Evolutionary conservation across 1,140 invertebrate genomes (phyloP).

Genomic region (Subanguina moxae): DNA sequence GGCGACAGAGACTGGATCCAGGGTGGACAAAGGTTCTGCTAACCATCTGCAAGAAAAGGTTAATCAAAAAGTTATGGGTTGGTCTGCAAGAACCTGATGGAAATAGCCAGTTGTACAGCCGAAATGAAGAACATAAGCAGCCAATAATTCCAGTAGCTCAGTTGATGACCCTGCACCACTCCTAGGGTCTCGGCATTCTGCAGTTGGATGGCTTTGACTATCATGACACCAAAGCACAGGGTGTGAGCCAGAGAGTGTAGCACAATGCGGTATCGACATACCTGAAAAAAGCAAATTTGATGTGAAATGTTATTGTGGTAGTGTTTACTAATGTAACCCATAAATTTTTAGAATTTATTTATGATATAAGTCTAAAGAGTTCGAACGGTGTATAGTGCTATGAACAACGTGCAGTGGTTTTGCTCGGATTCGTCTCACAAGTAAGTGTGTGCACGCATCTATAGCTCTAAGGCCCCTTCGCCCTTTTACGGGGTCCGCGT

Average conservation of each 20-base stretch:
- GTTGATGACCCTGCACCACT: constrained; percentile 25
- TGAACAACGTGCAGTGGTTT: too few species aligned
- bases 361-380: too few species aligned
- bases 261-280: constrained; percentile 45
- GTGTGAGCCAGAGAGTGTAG: constrained; percentile 47
- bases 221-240: constrained; percentile 56
- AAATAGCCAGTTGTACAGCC: constrained; percentile 52
- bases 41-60: constrained; percentile 9
- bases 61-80: neutral
- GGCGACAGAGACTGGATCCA: neutral
- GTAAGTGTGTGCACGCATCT: too few species aligned
- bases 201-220: constrained; percentile 55
- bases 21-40: neutral
- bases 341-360: too few species aligned
- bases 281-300: constrained; percentile 11
- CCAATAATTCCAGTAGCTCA: constrained; percentile 58
- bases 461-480: too few species aligned
- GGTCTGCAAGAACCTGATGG: constrained; percentile 30
- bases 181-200: constrained; percentile 51
- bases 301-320: too few species aligned
- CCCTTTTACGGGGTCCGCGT: too few species aligned
- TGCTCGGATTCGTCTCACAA: too few species aligned
- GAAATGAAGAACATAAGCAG: constrained; percentile 57
- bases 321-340: too few species aligned
- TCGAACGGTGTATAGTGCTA: too few species aligned